Evolutionary conservation across 2,888 invertebrate species (phyloP).

Genomic region (Xestia c-nigrum): DNA sequence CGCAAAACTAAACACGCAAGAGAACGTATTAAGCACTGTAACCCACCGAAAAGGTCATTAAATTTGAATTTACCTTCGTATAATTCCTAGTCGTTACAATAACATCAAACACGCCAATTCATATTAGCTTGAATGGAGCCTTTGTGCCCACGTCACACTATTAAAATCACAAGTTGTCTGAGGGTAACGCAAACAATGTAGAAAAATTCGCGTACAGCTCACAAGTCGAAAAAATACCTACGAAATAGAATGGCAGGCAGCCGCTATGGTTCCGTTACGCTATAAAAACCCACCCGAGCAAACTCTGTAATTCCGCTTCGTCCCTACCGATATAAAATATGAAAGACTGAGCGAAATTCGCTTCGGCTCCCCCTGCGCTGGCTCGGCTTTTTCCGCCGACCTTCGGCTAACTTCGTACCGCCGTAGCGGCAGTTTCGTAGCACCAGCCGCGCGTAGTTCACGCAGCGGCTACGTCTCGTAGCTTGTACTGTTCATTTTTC

Average conservation of each 20-base stretch:
- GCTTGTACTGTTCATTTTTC: constrained; percentile 70
- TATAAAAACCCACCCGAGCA: constrained; percentile 89
- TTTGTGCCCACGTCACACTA: constrained; percentile 77
- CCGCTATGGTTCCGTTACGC: constrained; percentile 80
- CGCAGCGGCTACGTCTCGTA: constrained; percentile 73
- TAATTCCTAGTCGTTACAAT: constrained; percentile 54
- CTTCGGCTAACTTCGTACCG: constrained; percentile 79
- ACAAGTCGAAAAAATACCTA: constrained; percentile 83
- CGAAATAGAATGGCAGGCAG: constrained; percentile 82
- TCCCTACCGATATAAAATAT: constrained; percentile 89
- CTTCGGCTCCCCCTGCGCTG: constrained; percentile 77
- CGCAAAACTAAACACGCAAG: constrained; percentile 44
- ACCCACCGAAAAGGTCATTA: constrained; percentile 55
- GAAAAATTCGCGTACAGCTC: constrained; percentile 79
- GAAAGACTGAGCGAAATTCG: constrained; percentile 88
- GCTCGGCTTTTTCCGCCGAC: constrained; percentile 77
- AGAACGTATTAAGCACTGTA: constrained; percentile 29
- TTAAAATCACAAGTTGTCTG: constrained; percentile 85
- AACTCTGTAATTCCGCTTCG: constrained; percentile 88
- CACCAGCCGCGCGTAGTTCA: constrained; percentile 73
- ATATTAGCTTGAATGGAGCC: constrained; percentile 67
- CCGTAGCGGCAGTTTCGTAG: constrained; percentile 88
- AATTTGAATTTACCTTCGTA: constrained; percentile 54
- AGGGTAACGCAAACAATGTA: constrained; percentile 84
- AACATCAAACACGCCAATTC: constrained; percentile 73